These are phyloP conservation scores for Hemibagrus wyckioides DNA, from an alignment of 2,113 vertebrate species.

Conservation along the genomic window DNA sequence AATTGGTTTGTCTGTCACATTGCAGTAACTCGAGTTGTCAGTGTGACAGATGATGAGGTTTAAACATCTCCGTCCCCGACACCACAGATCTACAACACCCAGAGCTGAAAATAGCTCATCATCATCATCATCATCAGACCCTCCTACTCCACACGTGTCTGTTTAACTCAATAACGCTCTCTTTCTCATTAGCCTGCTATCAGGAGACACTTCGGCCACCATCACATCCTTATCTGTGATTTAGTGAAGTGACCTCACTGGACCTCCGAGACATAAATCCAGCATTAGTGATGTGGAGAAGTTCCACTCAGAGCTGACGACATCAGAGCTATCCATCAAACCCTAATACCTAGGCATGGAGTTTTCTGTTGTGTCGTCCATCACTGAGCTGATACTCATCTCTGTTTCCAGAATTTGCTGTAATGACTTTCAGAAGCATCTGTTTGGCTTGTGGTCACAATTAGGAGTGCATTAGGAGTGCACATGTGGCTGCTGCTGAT, in stretches of 20 bases:
- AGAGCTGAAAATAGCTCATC: background rate
- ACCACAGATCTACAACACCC: background rate
- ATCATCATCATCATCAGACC: background rate
- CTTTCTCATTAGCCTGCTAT: background rate
- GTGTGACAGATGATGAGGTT: conserved; percentile 1
- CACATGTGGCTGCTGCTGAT: background rate
- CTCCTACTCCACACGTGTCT: background rate
- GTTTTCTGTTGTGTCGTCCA: background rate
- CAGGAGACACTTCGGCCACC: background rate
- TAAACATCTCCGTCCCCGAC: background rate
- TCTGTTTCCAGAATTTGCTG: background rate
- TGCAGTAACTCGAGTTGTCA: background rate
- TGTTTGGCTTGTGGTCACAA: background rate
- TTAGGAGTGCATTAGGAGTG: background rate
- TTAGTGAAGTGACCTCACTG: background rate
- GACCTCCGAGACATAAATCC: background rate
- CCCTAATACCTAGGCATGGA: background rate
- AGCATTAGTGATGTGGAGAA: background rate
- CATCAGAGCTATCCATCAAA: background rate
- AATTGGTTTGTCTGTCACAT: background rate
- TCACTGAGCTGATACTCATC: background rate
- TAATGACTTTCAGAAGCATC: background rate
- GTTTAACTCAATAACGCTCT: background rate
- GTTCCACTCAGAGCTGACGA: background rate
- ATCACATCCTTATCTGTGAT: background rate